Base-by-base conservation (phyloP, 1,140 invertebrate genomes). In the Scaptomyza pallida region DNA sequence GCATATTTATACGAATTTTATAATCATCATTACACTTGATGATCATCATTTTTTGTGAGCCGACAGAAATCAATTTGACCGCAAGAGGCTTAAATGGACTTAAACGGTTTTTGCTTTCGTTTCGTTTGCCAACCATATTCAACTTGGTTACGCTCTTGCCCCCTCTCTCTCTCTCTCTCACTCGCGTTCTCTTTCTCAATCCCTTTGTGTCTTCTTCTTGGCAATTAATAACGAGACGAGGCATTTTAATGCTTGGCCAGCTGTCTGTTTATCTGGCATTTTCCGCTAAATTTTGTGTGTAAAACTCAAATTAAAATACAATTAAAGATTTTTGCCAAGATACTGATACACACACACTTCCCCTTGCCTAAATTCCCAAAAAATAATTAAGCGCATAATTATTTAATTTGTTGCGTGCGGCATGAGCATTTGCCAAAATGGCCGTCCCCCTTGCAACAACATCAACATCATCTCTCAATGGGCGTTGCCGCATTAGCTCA, bases 301-400 rank as follows among this genome's bases (percentile, higher is more conserved):
- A 37, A 75, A 75, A 72, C 62, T 67, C 50, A 67, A 75, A 75
- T 79, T 75, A 72, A 63, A 80, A 67, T 62, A 54, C 72, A 75
- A 80, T 79, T 65, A 79, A 79, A 72, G 33, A 59, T 50, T 61
- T 3, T 61, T 3, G 16, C 40, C 33, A 37, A 37, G 33, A 19
- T 5, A 10, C 2, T 5, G 5, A 26, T 6, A 26, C 23, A 4
- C 5, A 0, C 23, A 1, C 5, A 4, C 23, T 6, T 21, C 21
- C 21, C 21, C n/a, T n/a, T n/a, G n/a, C n/a, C n/a, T n/a, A n/a
- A n/a, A n/a, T n/a, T n/a, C n/a, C n/a, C n/a, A n/a, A n/a, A 57
- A 81, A 73, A 82, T 81, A 81, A 82, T 81, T 81, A 81, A 59
- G 73, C 78, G 74, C 56, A 73, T 82, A 81, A 82, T 74, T 82